A percentile compares a stretch with the other conserved stretches of the same genome.
phyloP scores from a whole-genome alignment of 2,797 vertebrate genomes.

The Oophaga sylvatica region DNA sequence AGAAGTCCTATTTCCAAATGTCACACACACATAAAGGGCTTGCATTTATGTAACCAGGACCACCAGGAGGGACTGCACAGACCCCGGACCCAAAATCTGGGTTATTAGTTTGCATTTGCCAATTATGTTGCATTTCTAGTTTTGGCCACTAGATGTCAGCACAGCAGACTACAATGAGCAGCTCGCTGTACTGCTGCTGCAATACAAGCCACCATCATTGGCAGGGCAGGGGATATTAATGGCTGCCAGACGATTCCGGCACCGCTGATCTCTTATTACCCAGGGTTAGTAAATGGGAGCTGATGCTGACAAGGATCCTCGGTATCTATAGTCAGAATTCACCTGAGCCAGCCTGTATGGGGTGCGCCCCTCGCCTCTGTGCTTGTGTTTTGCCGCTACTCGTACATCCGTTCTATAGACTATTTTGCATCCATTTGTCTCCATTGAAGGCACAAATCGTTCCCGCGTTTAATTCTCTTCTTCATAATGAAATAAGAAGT shows the following conservation, averaged over 20 bases:
- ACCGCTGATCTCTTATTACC: not conserved
- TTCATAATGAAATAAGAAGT: constrained; percentile 20
- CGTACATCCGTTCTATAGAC: not conserved
- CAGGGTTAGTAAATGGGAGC: too few relatives aligned
- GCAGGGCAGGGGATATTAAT: not conserved
- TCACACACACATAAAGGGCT: too few relatives aligned
- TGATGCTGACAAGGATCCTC: not conserved
- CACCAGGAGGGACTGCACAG: not conserved
- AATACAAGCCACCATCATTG: not conserved
- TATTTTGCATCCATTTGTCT: not conserved
- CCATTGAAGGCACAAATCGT: constrained; percentile 14
- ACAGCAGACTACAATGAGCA: not conserved
- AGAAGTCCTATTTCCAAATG: not conserved
- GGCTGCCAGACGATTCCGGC: not conserved
- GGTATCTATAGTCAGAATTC: not conserved
- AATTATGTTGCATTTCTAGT: not conserved
- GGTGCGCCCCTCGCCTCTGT: too few relatives aligned
- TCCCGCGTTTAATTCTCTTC: not conserved
- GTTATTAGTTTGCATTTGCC: not conserved
- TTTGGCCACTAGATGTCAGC: not conserved
- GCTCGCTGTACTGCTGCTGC: not conserved
- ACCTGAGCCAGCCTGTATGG: not conserved
- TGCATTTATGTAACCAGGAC: not conserved
- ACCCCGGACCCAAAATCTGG: not conserved
- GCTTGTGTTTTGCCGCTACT: not conserved